These are phyloP conservation scores for Cydia pomonella DNA, from an alignment of 1,140 invertebrate genomes.

Conservation along the genomic window DNA sequence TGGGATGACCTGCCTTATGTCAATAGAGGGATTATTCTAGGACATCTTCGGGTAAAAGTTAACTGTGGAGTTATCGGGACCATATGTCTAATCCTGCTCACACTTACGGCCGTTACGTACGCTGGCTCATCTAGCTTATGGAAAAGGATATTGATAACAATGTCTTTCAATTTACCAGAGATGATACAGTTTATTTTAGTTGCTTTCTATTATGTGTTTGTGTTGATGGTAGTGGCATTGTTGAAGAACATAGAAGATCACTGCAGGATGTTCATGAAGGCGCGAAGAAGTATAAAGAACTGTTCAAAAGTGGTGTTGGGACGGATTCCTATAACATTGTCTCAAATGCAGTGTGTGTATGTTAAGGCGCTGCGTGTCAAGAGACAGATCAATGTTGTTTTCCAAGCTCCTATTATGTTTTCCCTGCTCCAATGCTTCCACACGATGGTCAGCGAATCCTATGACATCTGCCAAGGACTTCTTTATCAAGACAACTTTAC, in stretches of 20 bases:
- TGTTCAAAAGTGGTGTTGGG: background rate
- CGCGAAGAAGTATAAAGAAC: background rate
- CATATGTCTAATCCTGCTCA: background rate
- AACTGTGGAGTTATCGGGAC: background rate
- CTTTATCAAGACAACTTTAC: background rate
- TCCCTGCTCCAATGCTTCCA: background rate
- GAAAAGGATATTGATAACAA: background rate
- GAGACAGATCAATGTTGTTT: background rate
- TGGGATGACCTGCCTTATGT: conserved; percentile 7
- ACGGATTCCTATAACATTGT: background rate
- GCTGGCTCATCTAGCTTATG: background rate
- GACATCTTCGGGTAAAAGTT: background rate
- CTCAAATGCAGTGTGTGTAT: background rate
- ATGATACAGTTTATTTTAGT: background rate
- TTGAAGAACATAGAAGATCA: conserved; percentile 3
- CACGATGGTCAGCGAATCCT: background rate
- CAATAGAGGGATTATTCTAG: background rate
- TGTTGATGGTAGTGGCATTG: background rate
- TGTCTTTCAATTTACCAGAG: conserved; percentile 13
- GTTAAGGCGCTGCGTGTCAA: background rate
- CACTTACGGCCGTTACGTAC: background rate
- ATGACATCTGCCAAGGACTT: background rate
- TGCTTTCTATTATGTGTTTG: background rate
- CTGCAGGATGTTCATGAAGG: background rate
- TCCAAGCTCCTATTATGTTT: conserved; percentile 6